phyloP scores from a whole-genome alignment of 1,140 invertebrate genomes.

The Pogonomyrmex barbatus region DNA sequence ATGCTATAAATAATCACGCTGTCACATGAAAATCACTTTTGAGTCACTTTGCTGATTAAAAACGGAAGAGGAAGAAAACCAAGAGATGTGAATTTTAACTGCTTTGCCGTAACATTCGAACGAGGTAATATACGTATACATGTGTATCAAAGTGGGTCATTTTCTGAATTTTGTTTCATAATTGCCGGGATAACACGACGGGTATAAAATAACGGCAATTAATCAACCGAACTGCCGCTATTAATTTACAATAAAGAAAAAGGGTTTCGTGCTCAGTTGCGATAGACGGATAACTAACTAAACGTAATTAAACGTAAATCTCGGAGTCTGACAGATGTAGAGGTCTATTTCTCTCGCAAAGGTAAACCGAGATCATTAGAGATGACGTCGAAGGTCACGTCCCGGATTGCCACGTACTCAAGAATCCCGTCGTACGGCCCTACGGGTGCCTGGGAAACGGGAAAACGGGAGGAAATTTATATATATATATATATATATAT shows the following conservation, averaged over 20 bases:
- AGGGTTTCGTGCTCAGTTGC: too few species aligned
- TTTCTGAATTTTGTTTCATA: neutral
- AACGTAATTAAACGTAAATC: neutral
- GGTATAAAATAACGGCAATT: neutral
- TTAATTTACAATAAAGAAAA: neutral
- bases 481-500: neutral
- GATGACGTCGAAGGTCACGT: slow-evolving; percentile 49
- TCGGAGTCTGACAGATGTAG: neutral
- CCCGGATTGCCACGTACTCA: slow-evolving; percentile 27
- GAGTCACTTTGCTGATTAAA: slow-evolving; percentile 5
- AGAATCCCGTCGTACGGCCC: slow-evolving; percentile 34
- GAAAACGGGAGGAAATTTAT: slow-evolving; percentile 24
- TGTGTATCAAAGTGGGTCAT: neutral
- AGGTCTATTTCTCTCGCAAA: slow-evolving; percentile 5
- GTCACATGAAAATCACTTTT: slow-evolving; percentile 20
- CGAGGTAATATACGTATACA: neutral
- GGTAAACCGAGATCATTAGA: slow-evolving; percentile 24
- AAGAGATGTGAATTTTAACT: neutral
- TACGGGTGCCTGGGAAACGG: slow-evolving; percentile 21
- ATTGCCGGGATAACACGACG: neutral
- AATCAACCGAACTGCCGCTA: too few species aligned
- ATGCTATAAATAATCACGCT: slow-evolving; percentile 40
- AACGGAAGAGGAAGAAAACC: neutral
- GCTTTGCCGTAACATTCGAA: neutral
- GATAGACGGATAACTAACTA: neutral